Percentiles rank a stretch among this genome's conserved stretches.
These are phyloP conservation scores for Pachypsylla venusta DNA, from an alignment of 1,140 invertebrate genomes.

Conservation along the genomic window DNA sequence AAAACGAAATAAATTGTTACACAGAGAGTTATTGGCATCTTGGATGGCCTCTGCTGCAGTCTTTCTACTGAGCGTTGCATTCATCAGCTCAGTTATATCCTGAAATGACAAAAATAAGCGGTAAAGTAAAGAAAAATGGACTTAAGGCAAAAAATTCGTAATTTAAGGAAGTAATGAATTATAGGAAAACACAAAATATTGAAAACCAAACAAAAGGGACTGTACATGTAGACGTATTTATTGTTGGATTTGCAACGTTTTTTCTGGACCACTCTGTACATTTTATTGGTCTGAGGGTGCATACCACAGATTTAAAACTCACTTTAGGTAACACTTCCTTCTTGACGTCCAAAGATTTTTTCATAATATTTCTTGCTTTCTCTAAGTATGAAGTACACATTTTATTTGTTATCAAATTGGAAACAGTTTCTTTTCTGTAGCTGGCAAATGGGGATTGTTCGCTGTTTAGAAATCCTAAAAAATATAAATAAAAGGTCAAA, in stretches of 20 bases:
- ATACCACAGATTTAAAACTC: too few relatives aligned
- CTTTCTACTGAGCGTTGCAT: not conserved
- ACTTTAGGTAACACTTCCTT: not conserved
- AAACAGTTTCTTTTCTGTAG: not conserved
- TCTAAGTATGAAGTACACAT: not conserved
- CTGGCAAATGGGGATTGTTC: not conserved
- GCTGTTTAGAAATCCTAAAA: not conserved
- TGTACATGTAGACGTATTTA: too few relatives aligned
- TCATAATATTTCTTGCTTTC: not conserved
- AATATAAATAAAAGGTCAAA: not conserved
- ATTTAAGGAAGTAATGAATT: too few relatives aligned
- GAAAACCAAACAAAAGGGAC: too few relatives aligned
- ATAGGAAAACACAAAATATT: too few relatives aligned
- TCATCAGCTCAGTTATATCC: not conserved
- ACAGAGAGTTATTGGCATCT: not conserved
- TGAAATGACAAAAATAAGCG: not conserved
- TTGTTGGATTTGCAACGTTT: too few relatives aligned
- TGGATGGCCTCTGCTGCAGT: not conserved
- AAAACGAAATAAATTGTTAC: not conserved
- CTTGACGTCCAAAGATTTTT: not conserved
- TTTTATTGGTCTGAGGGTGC: too few relatives aligned
- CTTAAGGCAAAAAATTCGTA: too few relatives aligned
- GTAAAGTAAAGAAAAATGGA: too few relatives aligned
- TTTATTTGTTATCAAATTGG: not conserved
- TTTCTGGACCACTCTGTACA: too few relatives aligned